phyloP scores from a whole-genome alignment of 92 coral and sea anemone genomes.

The Epizoanthus rinbou region DNA sequence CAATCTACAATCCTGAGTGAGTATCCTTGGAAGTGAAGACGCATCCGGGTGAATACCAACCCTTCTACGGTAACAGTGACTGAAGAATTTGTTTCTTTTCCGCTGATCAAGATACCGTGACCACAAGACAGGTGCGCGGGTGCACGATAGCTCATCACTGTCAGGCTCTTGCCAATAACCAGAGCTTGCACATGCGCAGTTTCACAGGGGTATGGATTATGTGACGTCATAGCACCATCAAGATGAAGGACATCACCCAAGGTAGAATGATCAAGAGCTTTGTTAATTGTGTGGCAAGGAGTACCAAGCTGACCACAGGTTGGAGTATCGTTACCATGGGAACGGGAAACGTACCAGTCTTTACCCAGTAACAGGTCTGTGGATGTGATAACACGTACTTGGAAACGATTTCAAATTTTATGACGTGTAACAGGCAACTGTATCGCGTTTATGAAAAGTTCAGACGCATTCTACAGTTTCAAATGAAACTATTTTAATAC shows the following conservation, averaged over 20 bases:
- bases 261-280: neutral
- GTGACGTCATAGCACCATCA: slow-evolving; percentile 21
- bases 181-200: slow-evolving; percentile 2
- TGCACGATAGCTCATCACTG: neutral
- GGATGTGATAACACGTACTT: neutral
- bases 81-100: neutral
- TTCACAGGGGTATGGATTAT: slow-evolving; percentile 16
- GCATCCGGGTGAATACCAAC: neutral
- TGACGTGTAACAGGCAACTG: neutral
- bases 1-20: slow-evolving; percentile 30
- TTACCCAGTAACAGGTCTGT: slow-evolving; percentile 1
- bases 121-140: slow-evolving; percentile 14
- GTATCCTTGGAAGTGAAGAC: slow-evolving; percentile 12
- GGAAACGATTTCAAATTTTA: neutral
- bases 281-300: slow-evolving; percentile 24
- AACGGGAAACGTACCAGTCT: slow-evolving; percentile 29
- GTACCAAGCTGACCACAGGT: neutral
- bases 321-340: slow-evolving; percentile 12
- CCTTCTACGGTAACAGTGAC: slow-evolving; percentile 20
- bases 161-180: neutral
- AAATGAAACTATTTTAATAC: too few species aligned
- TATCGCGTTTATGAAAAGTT: too few species aligned
- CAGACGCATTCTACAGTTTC: too few species aligned
- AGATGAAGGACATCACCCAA: slow-evolving; percentile 35
- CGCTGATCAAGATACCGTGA: neutral